Evolutionary conservation across 2,888 invertebrate species (phyloP).

Genomic region (Oscheius onirici): DNA sequence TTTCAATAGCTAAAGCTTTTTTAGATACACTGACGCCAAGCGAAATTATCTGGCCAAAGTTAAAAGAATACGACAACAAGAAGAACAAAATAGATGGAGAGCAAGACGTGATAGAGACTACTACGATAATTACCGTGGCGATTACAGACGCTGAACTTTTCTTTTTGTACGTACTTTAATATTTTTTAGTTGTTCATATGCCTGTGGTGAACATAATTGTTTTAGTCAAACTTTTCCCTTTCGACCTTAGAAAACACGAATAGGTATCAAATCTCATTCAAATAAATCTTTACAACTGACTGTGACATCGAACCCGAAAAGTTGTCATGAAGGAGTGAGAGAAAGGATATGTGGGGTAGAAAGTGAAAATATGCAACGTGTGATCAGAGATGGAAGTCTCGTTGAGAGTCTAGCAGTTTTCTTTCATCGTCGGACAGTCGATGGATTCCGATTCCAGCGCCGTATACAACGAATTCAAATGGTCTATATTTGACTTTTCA

Average conservation of each 20-base stretch:
- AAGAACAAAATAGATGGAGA: not conserved
- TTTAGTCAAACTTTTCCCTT: not conserved
- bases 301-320: constrained; percentile 16
- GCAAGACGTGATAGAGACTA: not conserved
- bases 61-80: no score
- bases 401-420: constrained; percentile 43
- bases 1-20: not conserved
- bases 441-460: constrained; percentile 43
- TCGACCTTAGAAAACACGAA: not conserved
- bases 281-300: not conserved
- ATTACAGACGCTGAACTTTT: not conserved
- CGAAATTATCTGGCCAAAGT: not conserved
- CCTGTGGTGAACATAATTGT: no score
- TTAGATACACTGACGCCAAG: not conserved
- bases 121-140: not conserved
- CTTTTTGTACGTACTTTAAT: not conserved
- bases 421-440: constrained; percentile 41
- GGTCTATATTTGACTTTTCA: constrained; percentile 35
- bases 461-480: constrained; percentile 49
- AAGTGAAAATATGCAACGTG: not conserved
- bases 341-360: constrained; percentile 3
- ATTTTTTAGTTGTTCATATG: no score
- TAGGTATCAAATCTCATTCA: not conserved
- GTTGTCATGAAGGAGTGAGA: not conserved
- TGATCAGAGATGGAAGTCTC: constrained; percentile 47